phyloP scores from a whole-genome alignment of 2,797 vertebrate species.

The Pelobates cultripes region DNA sequence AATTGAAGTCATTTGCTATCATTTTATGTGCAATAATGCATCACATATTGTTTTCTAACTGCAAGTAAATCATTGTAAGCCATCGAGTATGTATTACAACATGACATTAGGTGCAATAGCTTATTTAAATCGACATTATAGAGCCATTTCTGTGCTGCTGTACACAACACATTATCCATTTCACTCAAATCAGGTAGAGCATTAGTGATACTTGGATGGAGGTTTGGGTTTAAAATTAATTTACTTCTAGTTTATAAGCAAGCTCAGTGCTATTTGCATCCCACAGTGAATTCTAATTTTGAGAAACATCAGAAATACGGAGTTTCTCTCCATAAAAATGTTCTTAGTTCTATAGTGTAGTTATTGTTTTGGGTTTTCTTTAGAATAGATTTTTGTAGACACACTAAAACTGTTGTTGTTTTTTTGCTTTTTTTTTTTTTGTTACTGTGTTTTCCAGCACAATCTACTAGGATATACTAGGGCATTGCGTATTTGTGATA shows the following conservation, averaged over 20 bases:
- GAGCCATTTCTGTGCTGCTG: constrained; percentile 51
- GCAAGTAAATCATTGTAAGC: constrained; percentile 55
- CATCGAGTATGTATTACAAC: constrained; percentile 54
- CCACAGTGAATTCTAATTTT: not conserved
- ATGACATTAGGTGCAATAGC: constrained; percentile 56
- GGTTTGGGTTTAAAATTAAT: constrained; percentile 56
- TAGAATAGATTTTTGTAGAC: too few relatives aligned
- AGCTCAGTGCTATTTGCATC: constrained; percentile 16
- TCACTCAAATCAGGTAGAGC: constrained; percentile 51
- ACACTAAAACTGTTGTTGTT: too few relatives aligned
- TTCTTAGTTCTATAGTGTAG: too few relatives aligned
- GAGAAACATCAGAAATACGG: not conserved
- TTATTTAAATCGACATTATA: constrained; percentile 56
- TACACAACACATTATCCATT: constrained; percentile 54
- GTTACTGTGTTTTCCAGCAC: too few relatives aligned
- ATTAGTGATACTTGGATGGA: constrained; percentile 52
- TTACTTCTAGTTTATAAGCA: constrained; percentile 46
- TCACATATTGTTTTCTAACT: constrained; percentile 56
- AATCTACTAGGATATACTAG: too few relatives aligned
- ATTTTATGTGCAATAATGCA: constrained; percentile 57
- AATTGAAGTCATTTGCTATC: constrained; percentile 55
- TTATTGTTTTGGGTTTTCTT: too few relatives aligned
- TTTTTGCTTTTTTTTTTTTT: too few relatives aligned
- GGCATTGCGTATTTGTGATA: too few relatives aligned
- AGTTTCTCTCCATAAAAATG: not conserved